These are phyloP conservation scores for Habroteleia sp. DNA, from an alignment of 2,888 invertebrate genomes.

Conservation along the genomic window DNA sequence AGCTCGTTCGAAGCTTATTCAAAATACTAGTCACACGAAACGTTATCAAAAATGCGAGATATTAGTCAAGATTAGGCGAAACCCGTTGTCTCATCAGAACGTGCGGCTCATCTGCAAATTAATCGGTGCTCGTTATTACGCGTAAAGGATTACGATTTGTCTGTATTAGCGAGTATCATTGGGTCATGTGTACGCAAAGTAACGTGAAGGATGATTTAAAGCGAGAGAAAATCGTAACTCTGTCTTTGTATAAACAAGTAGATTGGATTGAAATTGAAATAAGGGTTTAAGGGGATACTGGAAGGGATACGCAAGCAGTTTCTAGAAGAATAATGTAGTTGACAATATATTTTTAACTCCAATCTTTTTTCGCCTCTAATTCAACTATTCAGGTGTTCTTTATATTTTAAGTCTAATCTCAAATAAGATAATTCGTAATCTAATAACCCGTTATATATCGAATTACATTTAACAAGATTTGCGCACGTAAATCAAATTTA, in stretches of 20 bases:
- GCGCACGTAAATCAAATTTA: no score
- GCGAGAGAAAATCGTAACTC: conserved; percentile 5
- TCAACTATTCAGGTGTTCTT: no score
- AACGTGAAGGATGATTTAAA: conserved; percentile 23
- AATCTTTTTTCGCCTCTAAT: no score
- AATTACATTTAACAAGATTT: no score
- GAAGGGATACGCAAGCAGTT: neutral
- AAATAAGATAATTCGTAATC: no score
- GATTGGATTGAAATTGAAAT: conserved; percentile 12
- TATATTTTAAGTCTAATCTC: no score
- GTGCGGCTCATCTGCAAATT: conserved; percentile 78
- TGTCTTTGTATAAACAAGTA: neutral
- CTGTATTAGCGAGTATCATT: conserved; percentile 73
- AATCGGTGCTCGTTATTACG: conserved; percentile 76
- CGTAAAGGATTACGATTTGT: conserved; percentile 78
- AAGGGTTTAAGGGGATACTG: neutral
- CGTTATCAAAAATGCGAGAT: conserved; percentile 46
- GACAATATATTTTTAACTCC: no score
- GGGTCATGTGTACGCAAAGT: conserved; percentile 34
- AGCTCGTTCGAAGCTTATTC: conserved; percentile 33
- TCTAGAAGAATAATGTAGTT: no score
- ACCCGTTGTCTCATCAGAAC: conserved; percentile 56
- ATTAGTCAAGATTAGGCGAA: conserved; percentile 61
- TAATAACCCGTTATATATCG: no score
- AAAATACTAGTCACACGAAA: conserved; percentile 52